Evolutionary conservation across 1,140 invertebrate species (phyloP), one percentile per base, ranked within the genome.

Genomic region (Ceratina japonica): DNA sequence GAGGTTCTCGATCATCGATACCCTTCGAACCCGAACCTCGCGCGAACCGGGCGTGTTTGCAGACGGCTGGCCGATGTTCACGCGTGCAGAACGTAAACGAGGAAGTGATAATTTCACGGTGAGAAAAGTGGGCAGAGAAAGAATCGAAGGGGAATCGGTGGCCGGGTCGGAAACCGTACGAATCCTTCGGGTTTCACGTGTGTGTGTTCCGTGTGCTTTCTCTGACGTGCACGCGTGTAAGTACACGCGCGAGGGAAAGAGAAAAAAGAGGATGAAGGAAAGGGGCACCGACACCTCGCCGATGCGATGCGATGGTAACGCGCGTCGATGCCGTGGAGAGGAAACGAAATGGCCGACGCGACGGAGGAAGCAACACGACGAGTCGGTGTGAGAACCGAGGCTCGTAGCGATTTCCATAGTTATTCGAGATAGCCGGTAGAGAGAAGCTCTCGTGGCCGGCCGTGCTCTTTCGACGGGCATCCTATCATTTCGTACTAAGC

Each of bases 361-460:
- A 86, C 79, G 79, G 54, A 69, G 83, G 83, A 77, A 56, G 69
- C 37, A 7, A 84, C 58, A 78, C 49, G 56, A 71, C 54, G 59
- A 31, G 82, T 87, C 85, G 83, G 84, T 88, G 87, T 87, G 87
- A 89, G 88, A 89, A 88, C 84, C 84, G 79, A 89, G 87, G 76
- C 82, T 84, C 81, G 68, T 80, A 80, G 79, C 80, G 87, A 89
- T 89, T 89, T 89, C 88, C 88, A 89, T 89, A 89, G 88, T 89
- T 89, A 89, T 88, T 89, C 86, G 79, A 88, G 84, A 88, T 87
- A 89, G 83, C 82, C 82, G 80, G 79, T 78, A 81, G 81, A 83
- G 80, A 83, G 80, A 73, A 78, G 81, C 80, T 62, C 72, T 86
- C 74, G 81, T 81, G 81, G 77, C 63, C 37, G 52, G 59, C 63